phyloP scores from a whole-genome alignment of 2,797 vertebrate genomes.

The Megalops cyprinoides region DNA sequence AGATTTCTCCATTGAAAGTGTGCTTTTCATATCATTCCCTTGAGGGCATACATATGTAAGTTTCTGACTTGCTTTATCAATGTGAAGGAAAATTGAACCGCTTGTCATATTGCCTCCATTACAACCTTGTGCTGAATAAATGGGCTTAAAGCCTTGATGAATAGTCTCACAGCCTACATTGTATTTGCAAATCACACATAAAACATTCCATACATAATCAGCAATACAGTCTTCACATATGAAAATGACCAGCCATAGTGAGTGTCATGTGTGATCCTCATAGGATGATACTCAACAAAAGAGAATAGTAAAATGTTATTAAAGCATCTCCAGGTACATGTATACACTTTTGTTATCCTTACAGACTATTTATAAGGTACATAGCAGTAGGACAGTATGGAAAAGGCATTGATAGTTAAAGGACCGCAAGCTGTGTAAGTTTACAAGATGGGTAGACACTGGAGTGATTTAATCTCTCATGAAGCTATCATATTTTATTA shows the following conservation, averaged over 20 bases:
- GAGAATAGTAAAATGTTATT: neutral
- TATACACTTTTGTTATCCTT: too few relatives aligned
- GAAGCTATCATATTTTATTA: too few relatives aligned
- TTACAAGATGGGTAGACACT: too few relatives aligned
- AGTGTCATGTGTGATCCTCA: neutral
- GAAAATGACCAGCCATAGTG: neutral
- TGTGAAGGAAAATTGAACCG: constrained; percentile 8
- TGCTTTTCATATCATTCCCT: constrained; percentile 21
- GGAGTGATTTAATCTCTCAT: too few relatives aligned
- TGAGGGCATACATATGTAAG: constrained; percentile 30
- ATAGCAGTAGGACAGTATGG: too few relatives aligned
- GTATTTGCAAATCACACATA: constrained; percentile 12
- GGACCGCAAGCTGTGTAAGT: neutral
- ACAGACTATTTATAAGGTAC: too few relatives aligned
- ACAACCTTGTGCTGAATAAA: constrained; percentile 15
- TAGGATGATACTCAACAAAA: neutral
- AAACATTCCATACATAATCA: neutral
- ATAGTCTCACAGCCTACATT: constrained; percentile 18
- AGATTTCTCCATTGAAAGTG: neutral
- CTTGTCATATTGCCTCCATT: constrained; percentile 16
- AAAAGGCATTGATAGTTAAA: too few relatives aligned
- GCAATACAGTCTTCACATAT: neutral
- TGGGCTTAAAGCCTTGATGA: constrained; percentile 15
- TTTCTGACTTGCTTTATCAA: constrained; percentile 24
- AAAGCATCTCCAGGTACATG: too few relatives aligned